These are phyloP conservation scores for Nycteola revayana DNA, from an alignment of 2,888 invertebrate species.

Conservation along the genomic window DNA sequence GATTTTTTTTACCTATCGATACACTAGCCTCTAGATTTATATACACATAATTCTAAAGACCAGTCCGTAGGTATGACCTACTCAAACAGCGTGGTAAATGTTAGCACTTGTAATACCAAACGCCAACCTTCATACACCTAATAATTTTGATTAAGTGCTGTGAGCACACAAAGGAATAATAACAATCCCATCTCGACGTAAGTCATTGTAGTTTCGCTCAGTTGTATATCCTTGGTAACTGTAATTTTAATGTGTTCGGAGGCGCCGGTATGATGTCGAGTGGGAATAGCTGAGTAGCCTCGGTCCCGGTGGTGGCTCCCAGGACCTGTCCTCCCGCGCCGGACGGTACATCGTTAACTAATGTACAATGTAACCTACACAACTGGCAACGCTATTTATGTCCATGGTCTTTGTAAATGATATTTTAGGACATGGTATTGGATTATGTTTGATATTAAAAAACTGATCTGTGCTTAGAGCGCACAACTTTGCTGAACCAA, in stretches of 20 bases:
- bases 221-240: slow-evolving; percentile 70
- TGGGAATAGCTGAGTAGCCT: slow-evolving; percentile 53
- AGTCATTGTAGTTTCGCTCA: slow-evolving; percentile 63
- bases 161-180: slow-evolving; percentile 73
- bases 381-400: too few species aligned
- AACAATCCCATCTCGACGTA: slow-evolving; percentile 67
- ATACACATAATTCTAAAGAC: too few species aligned
- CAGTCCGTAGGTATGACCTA: too few species aligned
- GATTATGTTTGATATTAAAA: too few species aligned
- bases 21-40: too few species aligned
- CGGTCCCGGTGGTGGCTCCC: slow-evolving; percentile 47
- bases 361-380: slow-evolving; percentile 32
- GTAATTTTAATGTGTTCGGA: slow-evolving; percentile 77
- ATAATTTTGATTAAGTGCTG: slow-evolving; percentile 75
- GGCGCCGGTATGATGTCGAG: slow-evolving; percentile 62
- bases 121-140: slow-evolving; percentile 26
- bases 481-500: too few species aligned
- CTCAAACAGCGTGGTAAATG: too few species aligned
- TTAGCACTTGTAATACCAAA: neutral
- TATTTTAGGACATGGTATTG: too few species aligned
- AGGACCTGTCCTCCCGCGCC: slow-evolving; percentile 25
- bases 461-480: too few species aligned
- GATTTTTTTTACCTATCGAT: too few species aligned
- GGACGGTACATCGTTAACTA: slow-evolving; percentile 43
- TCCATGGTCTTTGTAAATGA: too few species aligned